Percentiles rank a stretch among this genome's conserved stretches.
These are phyloP conservation scores for Drosophila rellima DNA, from an alignment of 2,888 invertebrate genomes.

Conservation along the genomic window DNA sequence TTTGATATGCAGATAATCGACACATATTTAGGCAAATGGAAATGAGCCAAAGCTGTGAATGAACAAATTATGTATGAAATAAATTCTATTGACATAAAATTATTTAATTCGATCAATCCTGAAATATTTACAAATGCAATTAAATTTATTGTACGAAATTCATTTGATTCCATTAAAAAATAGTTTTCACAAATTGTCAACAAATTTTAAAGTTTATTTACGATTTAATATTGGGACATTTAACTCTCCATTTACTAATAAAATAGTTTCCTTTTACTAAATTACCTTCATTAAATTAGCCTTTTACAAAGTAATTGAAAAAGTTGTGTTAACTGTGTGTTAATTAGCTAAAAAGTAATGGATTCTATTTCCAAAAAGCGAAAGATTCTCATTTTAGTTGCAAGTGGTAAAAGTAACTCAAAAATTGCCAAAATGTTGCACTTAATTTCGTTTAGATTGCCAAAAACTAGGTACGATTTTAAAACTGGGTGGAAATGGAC, in stretches of 20 bases:
- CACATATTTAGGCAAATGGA: too few relatives aligned
- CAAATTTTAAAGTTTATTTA: too few relatives aligned
- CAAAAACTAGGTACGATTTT: slow-evolving; percentile 45
- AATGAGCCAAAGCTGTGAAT: background rate
- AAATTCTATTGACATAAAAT: background rate
- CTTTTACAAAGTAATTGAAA: too few relatives aligned
- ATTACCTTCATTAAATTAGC: background rate
- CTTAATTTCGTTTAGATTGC: slow-evolving; percentile 55
- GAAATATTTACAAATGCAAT: background rate
- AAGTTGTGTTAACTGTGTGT: slow-evolving; percentile 5
- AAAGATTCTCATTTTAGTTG: background rate
- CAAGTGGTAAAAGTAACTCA: slow-evolving; percentile 23
- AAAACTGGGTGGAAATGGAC: slow-evolving; percentile 28
- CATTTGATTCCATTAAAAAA: too few relatives aligned
- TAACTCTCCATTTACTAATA: too few relatives aligned
- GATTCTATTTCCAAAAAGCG: slow-evolving; percentile 6
- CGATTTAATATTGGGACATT: too few relatives aligned
- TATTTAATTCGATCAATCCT: background rate
- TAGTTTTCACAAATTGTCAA: too few relatives aligned
- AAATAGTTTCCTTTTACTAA: too few relatives aligned
- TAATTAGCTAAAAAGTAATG: slow-evolving; percentile 11
- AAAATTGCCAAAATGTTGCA: slow-evolving; percentile 42
- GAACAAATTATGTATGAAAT: background rate
- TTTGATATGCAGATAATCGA: too few relatives aligned
- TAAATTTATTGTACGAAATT: background rate